Conservation (phyloP, 2,797 vertebrate genomes). For the Esox lucius region DNA sequence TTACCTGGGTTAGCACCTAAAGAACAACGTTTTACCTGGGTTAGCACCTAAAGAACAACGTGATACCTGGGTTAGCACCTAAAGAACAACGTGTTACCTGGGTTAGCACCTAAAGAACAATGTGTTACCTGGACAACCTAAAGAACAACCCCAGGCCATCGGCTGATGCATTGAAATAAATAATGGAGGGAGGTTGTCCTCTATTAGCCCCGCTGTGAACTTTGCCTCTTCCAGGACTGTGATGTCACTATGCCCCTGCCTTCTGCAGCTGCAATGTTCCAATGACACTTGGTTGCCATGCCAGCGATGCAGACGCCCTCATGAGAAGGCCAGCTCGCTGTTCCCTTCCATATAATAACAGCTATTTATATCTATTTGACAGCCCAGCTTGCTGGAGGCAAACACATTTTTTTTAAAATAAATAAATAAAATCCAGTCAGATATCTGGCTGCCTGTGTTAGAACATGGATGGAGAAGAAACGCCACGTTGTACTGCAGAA, state of each 20-base stretch:
- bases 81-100: conserved; percentile 14
- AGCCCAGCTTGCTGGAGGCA: conserved; percentile 52
- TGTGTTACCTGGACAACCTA: conserved; percentile 2
- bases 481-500: conserved; percentile 10
- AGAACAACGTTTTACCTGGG: conserved; percentile 7
- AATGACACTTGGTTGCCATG: conserved; percentile 63
- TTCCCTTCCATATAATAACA: conserved; percentile 69
- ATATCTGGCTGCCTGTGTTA: conserved; percentile 42
- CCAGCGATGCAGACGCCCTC: conserved; percentile 63
- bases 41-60: conserved; percentile 9
- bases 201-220: conserved; percentile 53
- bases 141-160: conserved; percentile 1
- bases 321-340: conserved; percentile 64
- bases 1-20: too few relatives aligned
- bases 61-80: conserved; percentile 11
- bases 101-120: conserved; percentile 14
- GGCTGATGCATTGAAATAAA: conserved; percentile 15
- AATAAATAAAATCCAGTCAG: conserved; percentile 41
- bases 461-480: conserved; percentile 18
- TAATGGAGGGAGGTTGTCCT: conserved; percentile 9
- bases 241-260: conserved; percentile 47
- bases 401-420: conserved; percentile 23
- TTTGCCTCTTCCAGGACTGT: conserved; percentile 38
- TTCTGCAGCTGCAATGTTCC: conserved; percentile 48
- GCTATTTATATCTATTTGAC: conserved; percentile 71